These are phyloP conservation scores for Parelbella ahira DNA, from an alignment of 2,888 invertebrate species.

Conservation along the genomic window DNA sequence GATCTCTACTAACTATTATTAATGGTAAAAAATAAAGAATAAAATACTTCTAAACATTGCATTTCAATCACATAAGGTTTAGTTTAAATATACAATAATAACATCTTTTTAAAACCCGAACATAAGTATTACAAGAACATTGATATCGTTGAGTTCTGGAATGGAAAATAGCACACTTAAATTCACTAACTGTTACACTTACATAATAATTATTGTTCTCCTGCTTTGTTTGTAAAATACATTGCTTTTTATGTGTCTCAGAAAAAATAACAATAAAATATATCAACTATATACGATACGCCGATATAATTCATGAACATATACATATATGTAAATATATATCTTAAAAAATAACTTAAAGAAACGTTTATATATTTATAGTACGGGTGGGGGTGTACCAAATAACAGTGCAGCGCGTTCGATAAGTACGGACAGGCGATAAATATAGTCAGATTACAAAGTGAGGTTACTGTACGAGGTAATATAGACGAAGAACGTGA, in stretches of 20 bases:
- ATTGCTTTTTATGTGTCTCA: conserved; percentile 75
- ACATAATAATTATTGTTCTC: conserved; percentile 80
- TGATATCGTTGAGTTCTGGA: conserved; percentile 80
- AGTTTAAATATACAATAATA: conserved; percentile 79
- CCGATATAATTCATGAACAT: conserved; percentile 69
- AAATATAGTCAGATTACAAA: conserved; percentile 56
- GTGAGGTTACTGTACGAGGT: conserved; percentile 75
- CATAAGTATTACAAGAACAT: conserved; percentile 78
- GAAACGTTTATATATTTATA: conserved; percentile 46
- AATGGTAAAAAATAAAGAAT: conserved; percentile 81
- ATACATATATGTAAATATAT: no score
- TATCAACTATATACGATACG: conserved; percentile 70
- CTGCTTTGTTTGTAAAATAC: conserved; percentile 79
- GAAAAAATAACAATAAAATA: conserved; percentile 79
- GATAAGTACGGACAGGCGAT: conserved; percentile 68
- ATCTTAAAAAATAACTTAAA: conserved; percentile 69
- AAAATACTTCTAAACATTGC: conserved; percentile 82
- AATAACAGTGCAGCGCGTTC: conserved; percentile 74
- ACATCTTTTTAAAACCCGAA: conserved; percentile 79
- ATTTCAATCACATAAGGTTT: conserved; percentile 81
- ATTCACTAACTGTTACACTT: conserved; percentile 81
- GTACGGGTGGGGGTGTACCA: conserved; percentile 57
- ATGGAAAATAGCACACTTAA: conserved; percentile 81
- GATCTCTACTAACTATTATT: conserved; percentile 81
- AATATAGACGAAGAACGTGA: conserved; percentile 57